A percentile compares a stretch with the other conserved stretches of the same genome.
Evolutionary conservation across 2,888 invertebrate species (phyloP).

Genomic region (Agonopterix subpropinquella): DNA sequence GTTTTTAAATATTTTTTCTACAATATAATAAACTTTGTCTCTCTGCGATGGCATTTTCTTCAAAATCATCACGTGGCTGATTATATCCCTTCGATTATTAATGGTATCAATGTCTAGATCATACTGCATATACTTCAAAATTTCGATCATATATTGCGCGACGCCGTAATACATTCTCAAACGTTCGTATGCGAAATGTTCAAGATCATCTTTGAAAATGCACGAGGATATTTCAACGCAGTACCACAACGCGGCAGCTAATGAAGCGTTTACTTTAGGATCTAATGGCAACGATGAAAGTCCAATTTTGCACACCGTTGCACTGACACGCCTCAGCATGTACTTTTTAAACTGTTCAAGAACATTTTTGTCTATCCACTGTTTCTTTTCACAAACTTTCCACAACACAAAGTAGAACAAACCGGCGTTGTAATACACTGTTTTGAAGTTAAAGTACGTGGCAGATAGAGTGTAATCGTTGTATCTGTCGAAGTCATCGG

Average conservation of each 20-base stretch:
- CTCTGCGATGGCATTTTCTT: conserved; percentile 20
- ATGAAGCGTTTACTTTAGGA: conserved; percentile 21
- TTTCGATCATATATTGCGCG: conserved; percentile 30
- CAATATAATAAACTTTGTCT: conserved; percentile 24
- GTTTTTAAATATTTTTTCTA: conserved; percentile 28
- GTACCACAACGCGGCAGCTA: conserved; percentile 35
- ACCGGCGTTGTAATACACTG: conserved; percentile 30
- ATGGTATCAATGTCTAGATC: conserved; percentile 24
- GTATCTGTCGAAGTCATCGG: no score
- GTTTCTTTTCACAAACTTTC: conserved; percentile 37
- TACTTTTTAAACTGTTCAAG: conserved; percentile 30
- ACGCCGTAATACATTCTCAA: conserved; percentile 24
- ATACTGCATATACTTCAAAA: conserved; percentile 26
- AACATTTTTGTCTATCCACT: conserved; percentile 41
- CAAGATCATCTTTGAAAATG: conserved; percentile 29
- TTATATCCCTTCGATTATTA: conserved; percentile 22
- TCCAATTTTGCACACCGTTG: no score
- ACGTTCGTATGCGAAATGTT: conserved; percentile 26
- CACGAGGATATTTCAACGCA: conserved; percentile 10
- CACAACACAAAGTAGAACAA: conserved; percentile 35
- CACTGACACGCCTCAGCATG: no score
- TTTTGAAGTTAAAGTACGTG: conserved; percentile 35
- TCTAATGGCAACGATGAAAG: conserved; percentile 35
- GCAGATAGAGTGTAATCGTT: conserved; percentile 33
- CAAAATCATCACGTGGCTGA: conserved; percentile 25